Base-by-base conservation (phyloP, 35 echinoderm and acorn worm species). In the Holothuria glaberrima region DNA sequence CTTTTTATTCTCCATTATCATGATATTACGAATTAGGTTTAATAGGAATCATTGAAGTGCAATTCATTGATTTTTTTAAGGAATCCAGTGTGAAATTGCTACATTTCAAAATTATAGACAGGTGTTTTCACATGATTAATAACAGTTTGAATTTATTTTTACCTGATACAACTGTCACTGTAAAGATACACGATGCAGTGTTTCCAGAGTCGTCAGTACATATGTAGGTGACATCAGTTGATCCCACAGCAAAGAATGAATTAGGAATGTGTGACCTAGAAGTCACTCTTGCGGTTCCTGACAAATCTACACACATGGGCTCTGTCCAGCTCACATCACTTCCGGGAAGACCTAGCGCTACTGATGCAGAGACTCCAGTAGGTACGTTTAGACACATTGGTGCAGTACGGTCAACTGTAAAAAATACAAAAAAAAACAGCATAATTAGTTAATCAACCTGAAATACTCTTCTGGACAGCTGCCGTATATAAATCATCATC, bases 121-220 rank as follows among this genome's bases (percentile, higher is more conserved):
- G 36, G 36, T 4, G 7, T 41, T 41, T 7, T 41, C 36, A 2
- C 36, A 41, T n/a, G n/a, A n/a, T n/a, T n/a, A n/a, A n/a, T n/a
- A 41, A 41, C 36, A 4, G 36, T 41, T 41, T 7, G 36, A 41
- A 7, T 2, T 41, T 41, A 41, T 7, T 41, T 41, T 41, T 41
- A 41, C 36, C 36, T 41, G 2, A 7, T 41, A 41, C 36, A 41
- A 41, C 36, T 41, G 36, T 41, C 36, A 41, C 36, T 41, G 36
- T 41, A 41, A 41, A 41, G 7, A 41, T 7, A 82, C 77, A 82
- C 46, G 52, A 52, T 3, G 31, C 83, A 46, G 34, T 52, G 50
- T 92, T 92, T 44, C 83, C 83, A 48, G 82, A 71, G 25, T n/a
- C 83, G 48, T 92, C 91, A n/a, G 38, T 20, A 34, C 44, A 75